Conservation (phyloP, 2,888 invertebrate genomes). For the Harpalus rubripes region DNA sequence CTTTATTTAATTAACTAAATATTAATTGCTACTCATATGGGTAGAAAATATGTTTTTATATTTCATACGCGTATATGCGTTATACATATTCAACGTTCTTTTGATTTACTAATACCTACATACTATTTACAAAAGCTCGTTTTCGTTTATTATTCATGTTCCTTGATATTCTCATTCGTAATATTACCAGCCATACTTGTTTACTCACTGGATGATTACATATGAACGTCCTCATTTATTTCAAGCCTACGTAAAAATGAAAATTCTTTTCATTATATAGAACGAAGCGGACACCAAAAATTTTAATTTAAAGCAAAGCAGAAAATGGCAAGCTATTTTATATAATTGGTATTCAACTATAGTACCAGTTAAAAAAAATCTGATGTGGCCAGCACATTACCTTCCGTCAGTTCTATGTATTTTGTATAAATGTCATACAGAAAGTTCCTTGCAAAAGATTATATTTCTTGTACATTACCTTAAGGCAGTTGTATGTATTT, state of each 20-base stretch:
- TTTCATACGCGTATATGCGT: background rate
- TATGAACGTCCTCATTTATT: background rate
- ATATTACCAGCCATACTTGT: background rate
- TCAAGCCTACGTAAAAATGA: background rate
- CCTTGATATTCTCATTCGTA: background rate
- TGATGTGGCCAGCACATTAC: too few species aligned
- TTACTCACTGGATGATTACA: background rate
- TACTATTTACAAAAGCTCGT: background rate
- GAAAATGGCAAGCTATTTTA: background rate
- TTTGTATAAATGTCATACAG: too few species aligned
- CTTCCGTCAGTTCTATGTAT: too few species aligned
- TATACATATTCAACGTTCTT: background rate
- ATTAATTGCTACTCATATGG: background rate
- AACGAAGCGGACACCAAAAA: background rate
- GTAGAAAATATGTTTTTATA: background rate
- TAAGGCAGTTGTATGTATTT: too few species aligned
- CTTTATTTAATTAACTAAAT: too few species aligned
- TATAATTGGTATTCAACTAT: background rate
- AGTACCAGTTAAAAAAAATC: too few species aligned
- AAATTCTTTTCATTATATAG: background rate
- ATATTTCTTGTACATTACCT: too few species aligned
- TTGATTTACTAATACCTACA: slow-evolving; percentile 1
- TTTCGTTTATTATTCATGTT: background rate
- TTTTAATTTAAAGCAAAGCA: background rate
- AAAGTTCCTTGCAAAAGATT: too few species aligned